Conservation (phyloP, 2,888 invertebrate species). For the Brenthis hecate region DNA sequence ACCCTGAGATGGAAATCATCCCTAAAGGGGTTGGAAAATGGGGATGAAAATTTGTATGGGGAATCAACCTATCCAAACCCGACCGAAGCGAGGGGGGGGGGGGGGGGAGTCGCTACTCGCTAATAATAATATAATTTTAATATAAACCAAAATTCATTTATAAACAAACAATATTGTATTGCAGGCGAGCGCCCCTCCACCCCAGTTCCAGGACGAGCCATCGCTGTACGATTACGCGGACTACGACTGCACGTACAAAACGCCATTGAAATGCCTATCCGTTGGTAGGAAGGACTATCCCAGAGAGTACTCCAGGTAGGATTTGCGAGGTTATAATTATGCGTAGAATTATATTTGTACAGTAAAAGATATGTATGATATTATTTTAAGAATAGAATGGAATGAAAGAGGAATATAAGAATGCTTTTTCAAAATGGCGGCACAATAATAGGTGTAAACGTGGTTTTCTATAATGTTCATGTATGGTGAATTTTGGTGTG, state of each 20-base stretch:
- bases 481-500: no score
- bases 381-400: background rate
- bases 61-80: no score
- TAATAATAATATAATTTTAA: background rate
- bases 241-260: slow-evolving; percentile 68
- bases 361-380: background rate
- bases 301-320: slow-evolving; percentile 62
- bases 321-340: background rate
- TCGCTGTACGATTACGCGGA: slow-evolving; percentile 69
- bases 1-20: no score
- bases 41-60: no score
- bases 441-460: no score
- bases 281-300: slow-evolving; percentile 63
- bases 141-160: background rate
- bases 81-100: no score
- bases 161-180: background rate
- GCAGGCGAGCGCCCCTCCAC: slow-evolving; percentile 77
- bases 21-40: no score
- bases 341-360: background rate
- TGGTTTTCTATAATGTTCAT: no score
- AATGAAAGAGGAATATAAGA: no score
- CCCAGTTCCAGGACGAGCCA: slow-evolving; percentile 77
- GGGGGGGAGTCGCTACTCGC: no score
- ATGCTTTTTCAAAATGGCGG: no score
- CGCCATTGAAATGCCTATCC: slow-evolving; percentile 63